A percentile compares a stretch with the other conserved stretches of the same genome.
These are phyloP conservation scores for Paraplagusia blochii DNA, from an alignment of 2,113 vertebrate species.

Conservation along the genomic window DNA sequence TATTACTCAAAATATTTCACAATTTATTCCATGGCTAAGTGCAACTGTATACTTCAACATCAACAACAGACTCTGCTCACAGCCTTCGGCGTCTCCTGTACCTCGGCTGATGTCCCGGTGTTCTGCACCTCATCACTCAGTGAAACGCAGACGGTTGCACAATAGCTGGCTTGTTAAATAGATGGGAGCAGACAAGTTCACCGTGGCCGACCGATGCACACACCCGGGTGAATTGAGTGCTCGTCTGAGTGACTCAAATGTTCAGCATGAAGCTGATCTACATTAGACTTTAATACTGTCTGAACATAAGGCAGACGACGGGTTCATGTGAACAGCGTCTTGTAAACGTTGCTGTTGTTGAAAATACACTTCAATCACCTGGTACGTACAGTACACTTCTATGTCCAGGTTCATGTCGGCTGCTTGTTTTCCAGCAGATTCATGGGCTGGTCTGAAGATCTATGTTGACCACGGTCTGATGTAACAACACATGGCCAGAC, in stretches of 20 bases:
- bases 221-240: neutral
- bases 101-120: slow-evolving; percentile 5
- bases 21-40: no score
- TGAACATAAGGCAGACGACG: no score
- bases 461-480: slow-evolving; percentile 20
- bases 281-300: neutral
- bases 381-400: no score
- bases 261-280: neutral
- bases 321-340: no score
- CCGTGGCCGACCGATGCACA: slow-evolving; percentile 7
- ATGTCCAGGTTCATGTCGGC: no score
- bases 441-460: slow-evolving; percentile 6
- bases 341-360: no score
- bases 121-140: slow-evolving; percentile 30
- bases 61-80: no score
- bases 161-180: slow-evolving; percentile 48
- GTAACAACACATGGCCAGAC: slow-evolving; percentile 43
- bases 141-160: slow-evolving; percentile 41
- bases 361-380: no score
- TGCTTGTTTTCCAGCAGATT: slow-evolving; percentile 7
- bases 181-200: slow-evolving; percentile 33
- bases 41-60: no score
- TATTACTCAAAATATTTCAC: neutral
- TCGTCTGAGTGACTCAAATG: neutral
- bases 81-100: no score